Percentiles rank a stretch among this genome's conserved stretches.
Conservation (phyloP, 2,113 vertebrate species). For the Melierax canorus region DNA sequence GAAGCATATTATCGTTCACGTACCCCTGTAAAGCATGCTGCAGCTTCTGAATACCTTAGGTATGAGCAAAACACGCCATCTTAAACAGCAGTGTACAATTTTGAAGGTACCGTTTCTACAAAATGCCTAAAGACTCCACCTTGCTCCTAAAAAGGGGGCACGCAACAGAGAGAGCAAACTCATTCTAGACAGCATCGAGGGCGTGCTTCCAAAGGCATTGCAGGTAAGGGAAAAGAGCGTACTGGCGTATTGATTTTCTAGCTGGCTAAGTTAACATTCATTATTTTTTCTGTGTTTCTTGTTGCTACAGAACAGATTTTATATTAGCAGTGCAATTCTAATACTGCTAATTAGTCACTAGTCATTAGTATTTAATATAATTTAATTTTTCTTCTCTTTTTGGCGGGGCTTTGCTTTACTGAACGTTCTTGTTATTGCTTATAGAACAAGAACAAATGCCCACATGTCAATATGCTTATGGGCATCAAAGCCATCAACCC, state of each 20-base stretch:
- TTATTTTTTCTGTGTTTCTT: neutral
- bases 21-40: neutral
- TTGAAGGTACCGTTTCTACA: neutral
- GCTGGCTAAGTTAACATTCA: neutral
- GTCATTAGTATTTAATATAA: too few relatives aligned
- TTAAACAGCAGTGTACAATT: neutral
- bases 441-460: constrained; percentile 63
- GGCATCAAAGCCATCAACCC: constrained; percentile 77
- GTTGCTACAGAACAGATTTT: neutral
- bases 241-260: neutral
- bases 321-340: neutral
- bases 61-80: fast-evolving
- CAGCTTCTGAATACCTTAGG: neutral
- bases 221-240: neutral
- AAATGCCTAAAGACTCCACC: neutral
- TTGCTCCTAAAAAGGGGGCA: neutral
- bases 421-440: neutral
- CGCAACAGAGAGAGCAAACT: neutral
- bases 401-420: neutral
- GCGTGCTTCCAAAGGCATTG: neutral
- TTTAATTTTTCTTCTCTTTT: neutral
- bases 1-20: neutral
- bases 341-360: neutral
- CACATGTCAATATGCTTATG: constrained; percentile 75
- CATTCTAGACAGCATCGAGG: neutral